Evolutionary conservation across 2,113 vertebrate species (phyloP), one percentile per base, ranked within the genome.

Genomic region (Dermatemys mawii): DNA sequence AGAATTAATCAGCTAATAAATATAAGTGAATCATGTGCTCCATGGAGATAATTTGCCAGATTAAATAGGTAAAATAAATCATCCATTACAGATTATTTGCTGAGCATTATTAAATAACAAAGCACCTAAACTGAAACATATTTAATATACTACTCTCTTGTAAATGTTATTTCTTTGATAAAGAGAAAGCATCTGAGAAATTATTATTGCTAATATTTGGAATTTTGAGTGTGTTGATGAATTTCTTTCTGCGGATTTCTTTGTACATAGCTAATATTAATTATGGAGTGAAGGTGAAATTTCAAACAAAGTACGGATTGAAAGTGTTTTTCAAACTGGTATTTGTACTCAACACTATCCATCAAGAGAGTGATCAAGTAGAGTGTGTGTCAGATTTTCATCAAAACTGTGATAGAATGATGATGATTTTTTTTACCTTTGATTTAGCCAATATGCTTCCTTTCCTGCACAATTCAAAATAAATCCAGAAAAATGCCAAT

Each of bases 401-500:
- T 19, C 67, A 70, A 41, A 38, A 38, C n/a, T 70, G n/a, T 70
- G 38, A 44, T 44, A 24, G 38, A 41, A 26, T n/a, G 60, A 67
- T 63, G 32, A 63, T 67, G 8, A 22, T 22, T 70, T 32, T 60
- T 75, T 75, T n/a, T 70, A 44, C 38, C 38, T 75, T 41, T 67
- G 35, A 67, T 67, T 67, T 75, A 75, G 21, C 87, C 57, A 44
- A 48, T 91, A 88, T 88, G 75, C 81, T 90, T 96, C 89, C 88
- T 86, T 76, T 81, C 86, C 86, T 86, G 53, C 80, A 86, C 94
- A 93, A 96, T 92, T 97, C 87, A 93, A 53, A 91, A 79, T 89
- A 94, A 95, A 46, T 79, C 90, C 88, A 88, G 87, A 91, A 91
- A 94, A 96, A 96, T 70, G n/a, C 84, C 87, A 94, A 90, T 97